These are phyloP conservation scores for Galaxea fascicularis DNA, from an alignment of 92 coral and sea anemone species.

Conservation along the genomic window DNA sequence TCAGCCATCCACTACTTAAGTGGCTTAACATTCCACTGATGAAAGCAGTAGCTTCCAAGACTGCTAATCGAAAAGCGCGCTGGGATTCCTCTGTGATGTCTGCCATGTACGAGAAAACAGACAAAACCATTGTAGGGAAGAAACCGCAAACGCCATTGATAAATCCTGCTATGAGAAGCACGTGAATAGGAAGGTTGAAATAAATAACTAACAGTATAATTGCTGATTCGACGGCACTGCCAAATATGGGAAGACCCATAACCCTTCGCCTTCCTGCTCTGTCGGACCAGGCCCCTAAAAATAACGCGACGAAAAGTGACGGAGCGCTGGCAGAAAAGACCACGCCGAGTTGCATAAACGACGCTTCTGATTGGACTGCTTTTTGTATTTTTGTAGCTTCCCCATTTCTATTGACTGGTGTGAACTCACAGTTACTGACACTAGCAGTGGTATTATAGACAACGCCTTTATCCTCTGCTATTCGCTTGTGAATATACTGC, in stretches of 20 bases:
- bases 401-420: constrained; percentile 48
- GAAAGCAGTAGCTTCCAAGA: constrained; percentile 93
- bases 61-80: constrained; percentile 97
- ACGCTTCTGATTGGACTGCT: constrained; percentile 90
- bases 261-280: constrained; percentile 90
- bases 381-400: constrained; percentile 74
- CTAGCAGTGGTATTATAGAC: constrained; percentile 84
- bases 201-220: constrained; percentile 80
- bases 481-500: constrained; percentile 86
- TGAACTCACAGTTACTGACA: constrained; percentile 84
- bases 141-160: constrained; percentile 92
- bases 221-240: constrained; percentile 90
- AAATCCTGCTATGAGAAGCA: constrained; percentile 88
- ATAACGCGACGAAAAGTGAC: constrained; percentile 89
- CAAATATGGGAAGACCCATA: constrained; percentile 96
- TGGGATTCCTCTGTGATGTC: constrained; percentile 91
- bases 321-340: constrained; percentile 95
- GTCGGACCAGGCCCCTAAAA: constrained; percentile 99
- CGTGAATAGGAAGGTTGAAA: constrained; percentile 76
- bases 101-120: constrained; percentile 95
- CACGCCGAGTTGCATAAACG: constrained; percentile 86
- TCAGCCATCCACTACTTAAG: constrained; percentile 93
- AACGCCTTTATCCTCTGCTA: constrained; percentile 85
- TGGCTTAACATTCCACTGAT: constrained; percentile 97
- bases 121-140: constrained; percentile 92